Conservation (phyloP, 2,888 invertebrate genomes). For the Dorcus hopei region DNA sequence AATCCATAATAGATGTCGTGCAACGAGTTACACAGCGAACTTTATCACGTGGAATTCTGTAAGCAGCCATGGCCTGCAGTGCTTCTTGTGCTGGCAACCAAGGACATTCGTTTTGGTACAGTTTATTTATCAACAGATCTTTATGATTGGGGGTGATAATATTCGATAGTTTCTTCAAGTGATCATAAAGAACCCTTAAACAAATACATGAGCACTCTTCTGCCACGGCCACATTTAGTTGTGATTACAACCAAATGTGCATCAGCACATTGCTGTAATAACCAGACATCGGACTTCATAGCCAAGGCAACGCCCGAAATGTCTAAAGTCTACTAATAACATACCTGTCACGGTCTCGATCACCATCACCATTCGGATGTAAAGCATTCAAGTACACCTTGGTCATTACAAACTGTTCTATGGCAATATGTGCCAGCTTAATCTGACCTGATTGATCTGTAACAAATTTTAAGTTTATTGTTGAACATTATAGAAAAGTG, state of each 20-base stretch:
- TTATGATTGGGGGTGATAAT: conserved; percentile 76
- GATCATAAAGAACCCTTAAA: conserved; percentile 77
- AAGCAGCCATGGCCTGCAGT: conserved; percentile 83
- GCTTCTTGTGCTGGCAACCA: conserved; percentile 94
- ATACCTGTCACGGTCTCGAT: conserved; percentile 84
- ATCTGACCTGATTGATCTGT: conserved; percentile 61
- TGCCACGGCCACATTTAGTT: neutral
- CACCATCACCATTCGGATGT: conserved; percentile 96
- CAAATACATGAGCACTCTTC: conserved; percentile 9
- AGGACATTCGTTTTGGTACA: conserved; percentile 87
- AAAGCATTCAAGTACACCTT: conserved; percentile 90
- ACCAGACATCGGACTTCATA: too few species aligned
- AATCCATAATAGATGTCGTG: conserved; percentile 90
- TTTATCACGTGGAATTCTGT: conserved; percentile 87
- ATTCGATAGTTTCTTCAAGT: conserved; percentile 77
- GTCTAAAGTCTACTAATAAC: neutral
- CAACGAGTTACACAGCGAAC: conserved; percentile 76
- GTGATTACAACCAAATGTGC: too few species aligned
- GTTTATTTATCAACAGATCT: conserved; percentile 76
- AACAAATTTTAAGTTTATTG: conserved; percentile 17
- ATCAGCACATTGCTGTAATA: too few species aligned
- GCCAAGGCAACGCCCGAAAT: too few species aligned
- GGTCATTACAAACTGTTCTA: conserved; percentile 84
- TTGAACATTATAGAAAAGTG: too few species aligned
- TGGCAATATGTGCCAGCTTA: conserved; percentile 73